Conservation (phyloP, 2,113 vertebrate genomes). For the Ceyx melanurus region DNA sequence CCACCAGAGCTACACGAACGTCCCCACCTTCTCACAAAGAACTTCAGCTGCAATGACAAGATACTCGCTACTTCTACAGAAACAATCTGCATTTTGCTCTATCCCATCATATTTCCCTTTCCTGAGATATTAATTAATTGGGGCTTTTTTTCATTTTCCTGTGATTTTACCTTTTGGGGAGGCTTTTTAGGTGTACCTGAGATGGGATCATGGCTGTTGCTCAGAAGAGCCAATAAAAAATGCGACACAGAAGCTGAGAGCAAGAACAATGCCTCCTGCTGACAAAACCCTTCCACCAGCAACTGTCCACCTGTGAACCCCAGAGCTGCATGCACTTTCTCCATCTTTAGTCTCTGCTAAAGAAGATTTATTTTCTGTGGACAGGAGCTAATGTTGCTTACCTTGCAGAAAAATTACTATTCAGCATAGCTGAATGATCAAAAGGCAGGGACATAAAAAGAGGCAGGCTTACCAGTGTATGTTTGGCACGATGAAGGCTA, state of each 20-base stretch:
- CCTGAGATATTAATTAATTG: neutral
- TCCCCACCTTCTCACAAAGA: neutral
- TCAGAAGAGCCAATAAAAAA: neutral
- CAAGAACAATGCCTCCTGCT: neutral
- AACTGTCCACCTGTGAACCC: neutral
- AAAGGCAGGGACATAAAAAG: neutral
- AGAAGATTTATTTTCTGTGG: neutral
- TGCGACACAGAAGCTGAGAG: fast-evolving
- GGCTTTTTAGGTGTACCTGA: neutral
- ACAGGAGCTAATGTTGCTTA: neutral
- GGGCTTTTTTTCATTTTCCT: neutral
- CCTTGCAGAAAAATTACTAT: neutral
- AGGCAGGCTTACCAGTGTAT: neutral
- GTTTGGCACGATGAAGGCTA: neutral
- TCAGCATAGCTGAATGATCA: neutral
- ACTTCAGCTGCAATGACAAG: neutral
- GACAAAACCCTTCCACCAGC: neutral
- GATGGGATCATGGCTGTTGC: neutral
- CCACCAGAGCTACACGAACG: neutral
- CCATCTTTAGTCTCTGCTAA: neutral
- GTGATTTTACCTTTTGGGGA: neutral
- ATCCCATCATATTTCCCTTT: neutral
- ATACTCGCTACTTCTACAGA: fast-evolving
- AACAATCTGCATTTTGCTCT: neutral
- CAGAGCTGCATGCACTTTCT: neutral